Percentiles rank a stretch among this genome's conserved stretches.
Conservation (phyloP, 2,113 vertebrate species). For the Stegostoma tigrinum region DNA sequence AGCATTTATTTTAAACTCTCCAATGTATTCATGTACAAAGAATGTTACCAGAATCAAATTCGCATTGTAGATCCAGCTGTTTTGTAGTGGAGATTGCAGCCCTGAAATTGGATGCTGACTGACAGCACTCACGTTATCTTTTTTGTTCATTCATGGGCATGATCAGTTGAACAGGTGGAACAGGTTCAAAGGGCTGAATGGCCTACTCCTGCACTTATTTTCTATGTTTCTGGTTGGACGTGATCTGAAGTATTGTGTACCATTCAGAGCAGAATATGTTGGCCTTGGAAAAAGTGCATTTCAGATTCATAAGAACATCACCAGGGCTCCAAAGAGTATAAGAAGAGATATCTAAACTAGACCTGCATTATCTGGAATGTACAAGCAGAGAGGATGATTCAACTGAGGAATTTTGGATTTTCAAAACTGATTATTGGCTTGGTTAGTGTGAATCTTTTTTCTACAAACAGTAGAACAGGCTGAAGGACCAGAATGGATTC, state of each 20-base stretch:
- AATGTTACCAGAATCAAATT: neutral
- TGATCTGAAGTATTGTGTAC: too few species aligned
- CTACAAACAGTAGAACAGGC: neutral
- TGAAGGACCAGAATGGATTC: neutral
- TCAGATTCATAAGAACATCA: too few species aligned
- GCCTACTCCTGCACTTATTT: neutral
- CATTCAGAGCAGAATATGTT: too few species aligned
- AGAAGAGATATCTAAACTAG: too few species aligned
- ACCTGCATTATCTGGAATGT: too few species aligned
- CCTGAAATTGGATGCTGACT: neutral
- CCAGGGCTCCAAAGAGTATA: too few species aligned
- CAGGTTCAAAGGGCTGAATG: neutral
- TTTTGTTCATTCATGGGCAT: neutral
- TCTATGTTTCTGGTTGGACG: too few species aligned
- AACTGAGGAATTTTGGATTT: too few species aligned
- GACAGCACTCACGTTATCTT: neutral
- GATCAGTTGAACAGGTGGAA: neutral
- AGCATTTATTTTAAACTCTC: constrained; percentile 14
- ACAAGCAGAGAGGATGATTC: too few species aligned
- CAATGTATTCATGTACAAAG: constrained; percentile 10
- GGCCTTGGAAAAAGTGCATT: too few species aligned
- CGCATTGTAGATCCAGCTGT: neutral
- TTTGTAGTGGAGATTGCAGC: neutral
- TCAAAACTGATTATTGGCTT: too few species aligned
- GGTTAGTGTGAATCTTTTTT: too few species aligned